Percentiles rank a stretch among this genome's conserved stretches.
These are phyloP conservation scores for Aromia moschata DNA, from an alignment of 2,888 invertebrate species.

Conservation along the genomic window DNA sequence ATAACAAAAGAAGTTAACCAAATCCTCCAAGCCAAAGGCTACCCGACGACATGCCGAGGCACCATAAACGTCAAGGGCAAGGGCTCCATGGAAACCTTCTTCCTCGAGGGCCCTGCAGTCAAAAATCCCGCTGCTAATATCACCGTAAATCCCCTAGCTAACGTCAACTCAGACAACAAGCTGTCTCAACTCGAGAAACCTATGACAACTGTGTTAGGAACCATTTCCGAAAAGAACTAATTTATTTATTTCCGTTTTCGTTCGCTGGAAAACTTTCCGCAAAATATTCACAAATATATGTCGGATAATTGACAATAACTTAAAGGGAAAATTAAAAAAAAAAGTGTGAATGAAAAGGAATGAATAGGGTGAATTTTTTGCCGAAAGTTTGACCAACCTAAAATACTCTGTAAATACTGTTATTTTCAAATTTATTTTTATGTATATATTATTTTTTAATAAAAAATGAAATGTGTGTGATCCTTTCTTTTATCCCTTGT, in stretches of 20 bases:
- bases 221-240: conserved; percentile 53
- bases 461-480: conserved; percentile 37
- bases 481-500: too few relatives aligned
- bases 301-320: conserved; percentile 24
- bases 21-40: conserved; percentile 80
- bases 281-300: not conserved
- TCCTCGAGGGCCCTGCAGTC: conserved; percentile 66
- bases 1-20: conserved; percentile 90
- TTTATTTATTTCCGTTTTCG: conserved; percentile 18
- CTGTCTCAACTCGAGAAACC: conserved; percentile 40
- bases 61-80: conserved; percentile 93
- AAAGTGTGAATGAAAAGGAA: not conserved
- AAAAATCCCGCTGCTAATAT: conserved; percentile 53
- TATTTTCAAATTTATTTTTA: conserved; percentile 52
- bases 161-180: conserved; percentile 33
- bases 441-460: conserved; percentile 54
- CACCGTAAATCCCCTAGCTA: conserved; percentile 59
- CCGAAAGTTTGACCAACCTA: conserved; percentile 31
- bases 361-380: not conserved
- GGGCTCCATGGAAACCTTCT: conserved; percentile 93
- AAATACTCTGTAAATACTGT: conserved; percentile 53
- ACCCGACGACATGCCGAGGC: conserved; percentile 85
- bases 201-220: conserved; percentile 47
- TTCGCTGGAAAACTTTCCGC: conserved; percentile 7
- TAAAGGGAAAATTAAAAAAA: conserved; percentile 1